phyloP scores from a whole-genome alignment of 2,888 invertebrate genomes.

The Sepiola atlantica region DNA sequence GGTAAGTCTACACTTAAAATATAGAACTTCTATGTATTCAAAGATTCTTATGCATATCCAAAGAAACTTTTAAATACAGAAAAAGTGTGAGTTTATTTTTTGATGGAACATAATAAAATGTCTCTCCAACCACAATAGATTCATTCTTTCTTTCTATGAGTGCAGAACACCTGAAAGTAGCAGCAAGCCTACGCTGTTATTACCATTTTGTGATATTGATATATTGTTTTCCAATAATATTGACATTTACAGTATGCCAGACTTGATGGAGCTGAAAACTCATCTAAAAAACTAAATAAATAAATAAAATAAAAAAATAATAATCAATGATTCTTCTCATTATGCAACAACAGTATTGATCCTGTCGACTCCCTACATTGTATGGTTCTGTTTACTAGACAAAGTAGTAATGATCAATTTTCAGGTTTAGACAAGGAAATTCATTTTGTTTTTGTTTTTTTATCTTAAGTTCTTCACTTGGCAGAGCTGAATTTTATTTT shows the following conservation, averaged over 20 bases:
- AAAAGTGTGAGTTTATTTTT: not conserved
- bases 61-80: not conserved
- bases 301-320: too few relatives aligned
- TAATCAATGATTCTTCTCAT: conserved; percentile 32
- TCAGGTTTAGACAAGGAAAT: not conserved
- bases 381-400: not conserved
- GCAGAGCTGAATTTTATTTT: not conserved
- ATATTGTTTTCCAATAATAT: conserved; percentile 10
- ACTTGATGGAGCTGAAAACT: not conserved
- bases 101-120: not conserved
- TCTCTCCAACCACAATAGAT: not conserved
- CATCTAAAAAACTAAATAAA: too few relatives aligned
- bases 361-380: conserved; percentile 15
- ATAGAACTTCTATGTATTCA: not conserved
- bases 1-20: too few relatives aligned
- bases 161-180: not conserved
- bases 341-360: conserved; percentile 14
- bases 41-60: not conserved
- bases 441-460: not conserved
- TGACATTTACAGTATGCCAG: conserved; percentile 32
- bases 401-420: not conserved
- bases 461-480: not conserved
- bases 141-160: not conserved
- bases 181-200: not conserved
- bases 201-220: conserved; percentile 32